Conservation (phyloP, 1,140 invertebrate species). For the Neelides sp. region DNA sequence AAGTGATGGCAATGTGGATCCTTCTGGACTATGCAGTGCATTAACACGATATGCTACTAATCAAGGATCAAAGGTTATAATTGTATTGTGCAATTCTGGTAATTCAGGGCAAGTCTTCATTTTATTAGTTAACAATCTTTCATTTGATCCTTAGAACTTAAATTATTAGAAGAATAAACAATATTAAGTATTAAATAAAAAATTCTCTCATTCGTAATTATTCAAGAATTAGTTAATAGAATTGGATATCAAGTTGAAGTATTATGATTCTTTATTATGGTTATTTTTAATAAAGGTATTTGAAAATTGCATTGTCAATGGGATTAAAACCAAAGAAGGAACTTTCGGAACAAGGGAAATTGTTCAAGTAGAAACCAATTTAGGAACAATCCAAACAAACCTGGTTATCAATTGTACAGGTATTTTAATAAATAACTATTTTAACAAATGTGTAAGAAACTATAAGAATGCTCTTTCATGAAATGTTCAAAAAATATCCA, state of each 20-base stretch:
- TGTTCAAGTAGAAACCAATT: conserved; percentile 57
- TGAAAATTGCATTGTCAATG: conserved; percentile 59
- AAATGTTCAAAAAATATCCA: too few species aligned
- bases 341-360: conserved; percentile 48
- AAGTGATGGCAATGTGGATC: conserved; percentile 67
- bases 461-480: too few species aligned
- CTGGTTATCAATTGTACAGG: conserved; percentile 58
- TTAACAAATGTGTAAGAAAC: too few species aligned
- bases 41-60: conserved; percentile 54
- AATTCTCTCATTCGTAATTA: not conserved
- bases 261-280: too few species aligned
- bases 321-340: conserved; percentile 49
- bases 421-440: conserved; percentile 28
- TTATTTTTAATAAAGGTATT: conserved; percentile 46
- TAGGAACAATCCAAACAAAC: conserved; percentile 57
- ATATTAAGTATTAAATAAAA: conserved; percentile 9
- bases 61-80: conserved; percentile 53
- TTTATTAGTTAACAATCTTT: too few species aligned
- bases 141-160: too few species aligned
- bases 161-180: too few species aligned
- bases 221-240: too few species aligned
- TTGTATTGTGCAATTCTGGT: too few species aligned
- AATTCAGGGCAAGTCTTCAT: too few species aligned
- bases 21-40: conserved; percentile 60
- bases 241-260: too few species aligned